A percentile compares a stretch with the other conserved stretches of the same genome.
phyloP scores from a whole-genome alignment of 1,140 invertebrate genomes.

The Formica exsecta region DNA sequence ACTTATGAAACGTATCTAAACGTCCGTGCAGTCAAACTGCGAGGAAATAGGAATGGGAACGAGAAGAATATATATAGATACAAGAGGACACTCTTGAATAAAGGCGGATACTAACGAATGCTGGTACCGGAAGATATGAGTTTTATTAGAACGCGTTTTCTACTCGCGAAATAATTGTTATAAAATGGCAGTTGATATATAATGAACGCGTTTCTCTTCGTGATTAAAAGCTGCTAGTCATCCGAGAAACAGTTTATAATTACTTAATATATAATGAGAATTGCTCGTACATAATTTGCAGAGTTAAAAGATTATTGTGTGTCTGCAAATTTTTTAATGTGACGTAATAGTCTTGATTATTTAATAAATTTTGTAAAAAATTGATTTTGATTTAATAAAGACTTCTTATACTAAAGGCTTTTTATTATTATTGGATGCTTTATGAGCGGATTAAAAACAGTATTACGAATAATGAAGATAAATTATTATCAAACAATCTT shows the following conservation, averaged over 20 bases:
- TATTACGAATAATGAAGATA: conserved; percentile 47
- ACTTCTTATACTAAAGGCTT: too few species aligned
- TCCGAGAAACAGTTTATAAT: background rate
- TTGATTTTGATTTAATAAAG: conserved; percentile 33
- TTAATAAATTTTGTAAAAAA: conserved; percentile 23
- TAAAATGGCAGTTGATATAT: background rate
- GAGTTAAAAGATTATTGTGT: background rate
- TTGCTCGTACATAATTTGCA: background rate
- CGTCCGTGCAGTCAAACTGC: conserved; percentile 62
- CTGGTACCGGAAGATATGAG: conserved; percentile 51
- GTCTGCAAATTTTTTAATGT: background rate
- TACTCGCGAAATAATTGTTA: conserved; percentile 15
- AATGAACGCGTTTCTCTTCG: background rate
- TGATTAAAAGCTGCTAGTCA: background rate
- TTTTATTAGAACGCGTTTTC: conserved; percentile 54
- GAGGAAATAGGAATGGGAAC: conserved; percentile 39
- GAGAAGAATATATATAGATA: conserved; percentile 22
- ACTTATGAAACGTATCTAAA: conserved; percentile 67
- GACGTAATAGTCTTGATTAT: conserved; percentile 21
- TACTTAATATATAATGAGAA: background rate
- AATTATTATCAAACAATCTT: conserved; percentile 40
- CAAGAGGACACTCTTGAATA: conserved; percentile 9
- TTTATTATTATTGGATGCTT: conserved; percentile 39
- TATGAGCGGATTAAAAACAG: conserved; percentile 51
- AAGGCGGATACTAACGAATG: conserved; percentile 21